Conservation (phyloP, 2,113 vertebrate genomes). For the Pelecanoides urinatrix region DNA sequence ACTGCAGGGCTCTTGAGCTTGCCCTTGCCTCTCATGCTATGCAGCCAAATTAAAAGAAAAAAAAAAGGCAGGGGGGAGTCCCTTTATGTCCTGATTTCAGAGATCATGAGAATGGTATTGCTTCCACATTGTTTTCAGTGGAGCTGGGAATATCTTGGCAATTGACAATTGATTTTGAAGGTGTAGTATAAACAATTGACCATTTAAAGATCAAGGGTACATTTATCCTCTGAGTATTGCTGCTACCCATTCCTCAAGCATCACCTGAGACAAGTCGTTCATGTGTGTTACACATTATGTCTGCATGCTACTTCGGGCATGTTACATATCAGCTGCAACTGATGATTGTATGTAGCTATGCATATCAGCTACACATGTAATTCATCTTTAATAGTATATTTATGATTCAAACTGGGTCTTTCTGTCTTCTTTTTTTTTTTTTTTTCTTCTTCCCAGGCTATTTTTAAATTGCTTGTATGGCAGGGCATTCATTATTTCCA, state of each 20-base stretch:
- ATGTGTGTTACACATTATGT: accelerated
- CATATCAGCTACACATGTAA: not conserved
- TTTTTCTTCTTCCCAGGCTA: not conserved
- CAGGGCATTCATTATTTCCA: not conserved
- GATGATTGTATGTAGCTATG: not conserved
- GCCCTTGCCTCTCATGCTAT: not conserved
- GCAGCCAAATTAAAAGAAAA: not conserved
- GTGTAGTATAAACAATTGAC: not conserved
- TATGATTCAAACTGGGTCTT: not conserved
- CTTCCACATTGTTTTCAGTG: not conserved
- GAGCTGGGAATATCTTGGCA: not conserved
- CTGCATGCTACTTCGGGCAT: not conserved
- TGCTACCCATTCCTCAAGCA: not conserved
- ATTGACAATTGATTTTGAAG: not conserved
- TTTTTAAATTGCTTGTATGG: not conserved
- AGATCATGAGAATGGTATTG: not conserved
- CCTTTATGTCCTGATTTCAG: not conserved
- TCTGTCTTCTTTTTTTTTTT: not conserved
- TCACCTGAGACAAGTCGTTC: not conserved
- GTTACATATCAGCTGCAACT: not conserved
- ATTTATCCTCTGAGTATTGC: not conserved
- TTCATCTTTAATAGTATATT: not conserved
- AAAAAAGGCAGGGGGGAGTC: not conserved
- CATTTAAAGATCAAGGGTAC: not conserved
- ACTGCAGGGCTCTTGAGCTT: not conserved